Conservation (phyloP, 2,888 invertebrate genomes). For the Lasioglossum leucozonium region DNA sequence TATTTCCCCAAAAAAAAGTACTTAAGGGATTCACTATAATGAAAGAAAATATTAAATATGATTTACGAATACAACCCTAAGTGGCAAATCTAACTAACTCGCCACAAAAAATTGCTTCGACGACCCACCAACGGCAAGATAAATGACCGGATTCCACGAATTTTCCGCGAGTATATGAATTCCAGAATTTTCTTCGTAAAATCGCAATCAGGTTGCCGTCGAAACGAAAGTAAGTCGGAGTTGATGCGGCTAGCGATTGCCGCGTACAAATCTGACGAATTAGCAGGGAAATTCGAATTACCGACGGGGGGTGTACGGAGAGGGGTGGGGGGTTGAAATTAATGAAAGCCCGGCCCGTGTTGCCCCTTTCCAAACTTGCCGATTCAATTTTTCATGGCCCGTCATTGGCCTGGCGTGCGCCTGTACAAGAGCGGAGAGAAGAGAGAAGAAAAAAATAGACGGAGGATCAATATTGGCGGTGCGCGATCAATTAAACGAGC, state of each 20-base stretch:
- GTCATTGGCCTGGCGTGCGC: neutral
- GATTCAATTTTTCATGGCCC: slow-evolving; percentile 28
- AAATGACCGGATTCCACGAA: too few species aligned
- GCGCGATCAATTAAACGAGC: slow-evolving; percentile 34
- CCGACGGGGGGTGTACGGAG: neutral
- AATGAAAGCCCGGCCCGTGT: slow-evolving; percentile 13
- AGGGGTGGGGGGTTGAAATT: neutral
- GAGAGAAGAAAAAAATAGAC: neutral
- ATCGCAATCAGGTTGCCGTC: neutral
- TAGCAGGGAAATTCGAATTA: slow-evolving; percentile 11
- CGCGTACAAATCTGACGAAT: neutral
- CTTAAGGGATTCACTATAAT: too few species aligned
- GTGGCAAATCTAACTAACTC: too few species aligned
- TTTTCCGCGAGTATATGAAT: neutral
- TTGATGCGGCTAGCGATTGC: neutral
- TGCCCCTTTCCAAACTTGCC: neutral
- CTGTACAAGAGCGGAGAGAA: neutral
- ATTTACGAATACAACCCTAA: too few species aligned
- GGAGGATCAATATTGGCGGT: slow-evolving; percentile 17
- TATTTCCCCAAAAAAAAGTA: too few species aligned
- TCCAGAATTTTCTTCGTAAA: neutral
- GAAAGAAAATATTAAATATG: too few species aligned
- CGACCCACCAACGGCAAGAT: too few species aligned
- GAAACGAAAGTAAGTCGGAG: neutral
- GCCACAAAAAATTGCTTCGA: too few species aligned